Conservation (phyloP, 35 echinoderm and acorn worm species). For the Anneissia japonica region DNA sequence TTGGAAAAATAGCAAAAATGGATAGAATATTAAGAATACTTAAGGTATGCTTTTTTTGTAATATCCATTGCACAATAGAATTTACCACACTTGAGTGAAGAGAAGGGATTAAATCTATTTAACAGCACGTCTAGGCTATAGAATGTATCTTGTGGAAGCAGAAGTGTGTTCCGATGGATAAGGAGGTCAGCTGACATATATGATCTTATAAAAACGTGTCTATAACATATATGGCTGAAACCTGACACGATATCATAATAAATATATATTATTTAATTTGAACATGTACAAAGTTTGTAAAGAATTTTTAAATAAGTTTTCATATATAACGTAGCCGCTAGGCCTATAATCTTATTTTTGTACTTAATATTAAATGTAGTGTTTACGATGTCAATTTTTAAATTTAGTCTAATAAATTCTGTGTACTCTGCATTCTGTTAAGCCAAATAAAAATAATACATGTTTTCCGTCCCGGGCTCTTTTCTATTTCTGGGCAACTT, state of each 20-base stretch:
- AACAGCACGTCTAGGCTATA: neutral
- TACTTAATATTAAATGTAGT: neutral
- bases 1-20: neutral
- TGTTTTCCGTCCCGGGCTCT: too few species aligned
- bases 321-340: neutral
- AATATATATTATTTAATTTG: neutral
- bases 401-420: too few species aligned
- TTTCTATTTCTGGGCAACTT: too few species aligned
- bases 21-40: neutral
- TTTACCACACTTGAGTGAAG: neutral
- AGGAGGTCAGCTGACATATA: neutral
- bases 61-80: neutral
- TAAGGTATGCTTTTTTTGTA: neutral
- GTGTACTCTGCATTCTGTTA: too few species aligned
- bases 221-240: neutral
- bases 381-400: neutral
- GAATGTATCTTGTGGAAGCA: neutral
- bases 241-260: neutral
- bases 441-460: too few species aligned
- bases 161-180: neutral
- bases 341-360: neutral
- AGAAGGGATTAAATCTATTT: neutral
- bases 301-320: slow-evolving; percentile 3
- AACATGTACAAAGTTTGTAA: slow-evolving; percentile 2
- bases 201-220: neutral